Percentiles rank a stretch among this genome's conserved stretches.
Evolutionary conservation across 2,797 vertebrate genomes (phyloP).

Genomic region (Alfaro cultratus): DNA sequence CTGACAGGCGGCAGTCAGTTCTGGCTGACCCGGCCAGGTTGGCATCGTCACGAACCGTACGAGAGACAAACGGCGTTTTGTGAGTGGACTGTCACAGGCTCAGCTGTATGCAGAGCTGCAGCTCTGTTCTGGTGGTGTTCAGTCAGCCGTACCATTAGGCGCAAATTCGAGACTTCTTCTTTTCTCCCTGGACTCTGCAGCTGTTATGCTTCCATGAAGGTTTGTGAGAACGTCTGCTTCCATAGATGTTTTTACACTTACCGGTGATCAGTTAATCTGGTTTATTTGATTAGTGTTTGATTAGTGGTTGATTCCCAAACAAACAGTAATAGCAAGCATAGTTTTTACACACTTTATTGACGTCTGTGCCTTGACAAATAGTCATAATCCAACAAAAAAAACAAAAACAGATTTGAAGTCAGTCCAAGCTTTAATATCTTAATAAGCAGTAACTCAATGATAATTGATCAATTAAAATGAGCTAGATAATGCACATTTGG

Average conservation of each 20-base stretch:
- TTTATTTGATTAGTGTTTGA: neutral
- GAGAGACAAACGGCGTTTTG: neutral
- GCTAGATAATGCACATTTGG: too few species aligned
- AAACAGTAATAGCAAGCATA: neutral
- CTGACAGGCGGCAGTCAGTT: neutral
- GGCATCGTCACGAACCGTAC: neutral
- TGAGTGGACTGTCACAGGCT: neutral
- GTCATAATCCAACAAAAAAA: neutral
- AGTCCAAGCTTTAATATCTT: neutral
- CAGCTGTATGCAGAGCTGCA: neutral
- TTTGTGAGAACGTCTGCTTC: neutral
- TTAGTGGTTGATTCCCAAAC: neutral
- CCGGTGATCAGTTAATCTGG: neutral
- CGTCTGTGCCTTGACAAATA: neutral
- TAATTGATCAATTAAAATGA: too few species aligned
- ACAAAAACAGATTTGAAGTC: neutral
- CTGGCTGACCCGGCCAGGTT: neutral
- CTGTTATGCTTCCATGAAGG: neutral
- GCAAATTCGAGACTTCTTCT: neutral
- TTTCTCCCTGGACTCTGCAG: neutral
- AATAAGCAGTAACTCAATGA: neutral
- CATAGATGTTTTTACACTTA: neutral
- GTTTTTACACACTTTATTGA: neutral
- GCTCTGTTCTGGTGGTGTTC: neutral
- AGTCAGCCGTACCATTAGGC: neutral